Evolutionary conservation across 2,888 invertebrate species (phyloP), one percentile per base, ranked within the genome.

Genomic region (Melanargia galathea): DNA sequence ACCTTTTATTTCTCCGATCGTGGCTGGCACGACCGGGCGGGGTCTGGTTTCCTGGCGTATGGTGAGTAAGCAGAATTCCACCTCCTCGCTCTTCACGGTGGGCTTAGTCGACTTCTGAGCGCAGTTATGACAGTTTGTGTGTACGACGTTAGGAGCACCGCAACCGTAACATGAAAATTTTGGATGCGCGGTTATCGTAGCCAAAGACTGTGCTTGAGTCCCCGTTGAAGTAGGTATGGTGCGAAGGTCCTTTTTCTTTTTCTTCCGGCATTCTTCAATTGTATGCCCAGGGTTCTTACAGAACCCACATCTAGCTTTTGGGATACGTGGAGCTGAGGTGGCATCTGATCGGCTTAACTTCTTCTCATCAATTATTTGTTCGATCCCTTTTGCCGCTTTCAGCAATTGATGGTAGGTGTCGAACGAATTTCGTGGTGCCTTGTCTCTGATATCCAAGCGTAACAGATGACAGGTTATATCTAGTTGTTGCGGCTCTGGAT

Each of bases 111-210:
- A 40, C 3, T 40, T 40, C n/a, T 3, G 40, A 6, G 40, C 2
- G n/a, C 40, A 40, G 40, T 13, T 46, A 22, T 10, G 46, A 8
- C 46, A 46, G 22, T 46, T 46, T 7, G 46, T 46, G 13, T 22
- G 46, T 3, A 46, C 22, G 10, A 46, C 46, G 6, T 46, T 46
- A 13, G 46, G 46, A 13, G 46, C 46, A 46, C 46, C 46, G 13
- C 46, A 46, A 6, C 46, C 46, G 46, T 46, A 46, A 46, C 46
- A 46, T 8, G 11, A 22, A 22, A 40, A 40, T n/a, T 40, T 40
- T 6, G 40, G 40, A 2, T 40, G 40, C 2, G n/a, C 1, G 0
- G 16, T 22, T 22, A 4, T 13, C 8, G 46, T 2, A 13, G 46
- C 46, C 4, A 22, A 22, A 4, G 46, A n/a, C n/a, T n/a, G n/a